Percentiles rank a stretch among this genome's conserved stretches.
These are phyloP conservation scores for Microtus ochrogaster DNA, from an alignment of 2,113 vertebrate species.

Conservation along the genomic window DNA sequence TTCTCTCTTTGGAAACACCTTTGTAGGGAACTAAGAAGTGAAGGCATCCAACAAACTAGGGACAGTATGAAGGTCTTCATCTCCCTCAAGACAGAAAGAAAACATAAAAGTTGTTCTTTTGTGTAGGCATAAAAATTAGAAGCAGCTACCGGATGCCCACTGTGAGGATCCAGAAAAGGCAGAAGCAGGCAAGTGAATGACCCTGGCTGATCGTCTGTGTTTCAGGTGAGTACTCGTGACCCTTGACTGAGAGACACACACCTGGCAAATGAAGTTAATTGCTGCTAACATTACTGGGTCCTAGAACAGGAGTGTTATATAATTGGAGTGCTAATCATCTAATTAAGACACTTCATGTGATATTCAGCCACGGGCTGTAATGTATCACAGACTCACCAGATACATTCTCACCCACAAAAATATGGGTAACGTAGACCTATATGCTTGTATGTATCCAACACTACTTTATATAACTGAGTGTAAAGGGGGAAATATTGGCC, in stretches of 20 bases:
- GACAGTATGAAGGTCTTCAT: not conserved
- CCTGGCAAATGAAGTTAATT: not conserved
- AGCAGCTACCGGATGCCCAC: not conserved
- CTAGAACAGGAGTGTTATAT: not conserved
- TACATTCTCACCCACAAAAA: not conserved
- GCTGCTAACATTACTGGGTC: not conserved
- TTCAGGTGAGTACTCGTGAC: not conserved
- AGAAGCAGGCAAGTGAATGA: not conserved
- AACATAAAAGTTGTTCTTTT: not conserved
- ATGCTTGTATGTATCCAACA: not conserved
- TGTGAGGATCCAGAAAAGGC: not conserved
- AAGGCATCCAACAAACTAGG: not conserved
- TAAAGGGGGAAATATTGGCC: not conserved
- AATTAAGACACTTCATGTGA: not conserved
- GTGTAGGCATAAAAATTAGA: constrained; percentile 13
- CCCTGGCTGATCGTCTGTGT: not conserved
- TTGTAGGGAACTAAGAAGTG: not conserved
- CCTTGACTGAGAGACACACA: not conserved
- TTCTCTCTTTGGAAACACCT: not conserved
- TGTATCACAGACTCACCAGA: not conserved
- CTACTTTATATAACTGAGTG: not conserved
- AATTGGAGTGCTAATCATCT: not conserved
- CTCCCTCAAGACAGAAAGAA: not conserved
- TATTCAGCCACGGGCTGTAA: not conserved
- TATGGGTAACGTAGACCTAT: not conserved